phyloP scores from a whole-genome alignment of 2,888 invertebrate species.

The Pocota personata region DNA sequence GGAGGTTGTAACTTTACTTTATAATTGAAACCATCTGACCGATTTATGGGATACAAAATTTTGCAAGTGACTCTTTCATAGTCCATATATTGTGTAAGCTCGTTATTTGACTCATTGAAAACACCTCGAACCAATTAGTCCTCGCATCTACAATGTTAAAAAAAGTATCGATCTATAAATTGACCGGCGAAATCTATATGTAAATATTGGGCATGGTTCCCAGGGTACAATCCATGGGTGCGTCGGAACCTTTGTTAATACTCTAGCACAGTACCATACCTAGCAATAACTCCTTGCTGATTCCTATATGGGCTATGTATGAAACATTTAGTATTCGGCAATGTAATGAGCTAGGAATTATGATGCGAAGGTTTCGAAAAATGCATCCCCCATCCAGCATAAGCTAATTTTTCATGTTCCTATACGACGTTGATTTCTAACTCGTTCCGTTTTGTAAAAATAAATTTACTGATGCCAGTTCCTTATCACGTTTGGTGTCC shows the following conservation, averaged over 20 bases:
- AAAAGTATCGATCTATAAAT: conserved; percentile 30
- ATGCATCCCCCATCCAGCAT: conserved; percentile 20
- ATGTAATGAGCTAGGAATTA: conserved; percentile 13
- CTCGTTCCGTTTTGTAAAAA: conserved; percentile 7
- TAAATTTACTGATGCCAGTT: no score
- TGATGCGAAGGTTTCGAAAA: not conserved
- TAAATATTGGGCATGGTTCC: conserved; percentile 5
- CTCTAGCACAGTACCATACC: conserved; percentile 3
- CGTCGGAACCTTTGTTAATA: conserved; percentile 1
- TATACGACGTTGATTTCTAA: not conserved
- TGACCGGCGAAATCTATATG: conserved; percentile 18
- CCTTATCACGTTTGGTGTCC: no score
- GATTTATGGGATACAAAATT: no score
- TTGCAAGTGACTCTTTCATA: not conserved
- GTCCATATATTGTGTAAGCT: conserved; percentile 5
- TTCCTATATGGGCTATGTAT: conserved; percentile 14
- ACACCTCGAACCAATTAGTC: conserved; percentile 42
- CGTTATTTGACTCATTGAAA: not conserved
- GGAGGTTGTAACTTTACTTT: not conserved
- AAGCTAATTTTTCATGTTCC: not conserved
- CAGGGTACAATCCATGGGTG: conserved; percentile 22
- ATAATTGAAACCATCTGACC: conserved; percentile 29
- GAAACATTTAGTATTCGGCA: not conserved
- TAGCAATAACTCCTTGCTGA: conserved; percentile 14
- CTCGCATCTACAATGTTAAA: conserved; percentile 36